A percentile compares a stretch with the other conserved stretches of the same genome.
Evolutionary conservation across 2,113 vertebrate species (phyloP).

Genomic region (Copsychus sechellarum): DNA sequence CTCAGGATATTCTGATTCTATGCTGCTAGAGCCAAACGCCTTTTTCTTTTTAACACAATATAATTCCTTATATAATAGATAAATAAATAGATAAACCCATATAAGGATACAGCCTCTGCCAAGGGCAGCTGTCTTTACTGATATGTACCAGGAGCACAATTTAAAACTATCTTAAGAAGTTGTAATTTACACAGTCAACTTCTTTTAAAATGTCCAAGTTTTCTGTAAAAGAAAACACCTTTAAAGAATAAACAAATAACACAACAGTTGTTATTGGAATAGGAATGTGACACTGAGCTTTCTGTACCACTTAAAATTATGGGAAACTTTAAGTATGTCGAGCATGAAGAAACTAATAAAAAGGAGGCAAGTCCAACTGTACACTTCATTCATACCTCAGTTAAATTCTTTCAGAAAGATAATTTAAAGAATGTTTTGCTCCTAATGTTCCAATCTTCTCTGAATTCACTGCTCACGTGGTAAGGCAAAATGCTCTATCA

Average conservation of each 20-base stretch:
- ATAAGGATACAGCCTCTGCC: not conserved
- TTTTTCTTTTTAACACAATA: not conserved
- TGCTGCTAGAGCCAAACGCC: not conserved
- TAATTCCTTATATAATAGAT: not conserved
- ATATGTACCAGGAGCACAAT: not conserved
- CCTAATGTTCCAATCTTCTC: not conserved
- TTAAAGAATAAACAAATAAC: not conserved
- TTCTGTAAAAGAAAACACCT: not conserved
- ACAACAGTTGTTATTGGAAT: not conserved
- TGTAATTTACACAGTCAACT: not conserved
- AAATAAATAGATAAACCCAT: not conserved
- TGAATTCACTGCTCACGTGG: not conserved
- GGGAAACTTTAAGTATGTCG: not conserved
- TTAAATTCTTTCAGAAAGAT: not conserved
- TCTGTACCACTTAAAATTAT: not conserved
- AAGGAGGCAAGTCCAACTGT: not conserved
- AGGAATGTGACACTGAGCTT: not conserved
- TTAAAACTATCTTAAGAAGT: not conserved
- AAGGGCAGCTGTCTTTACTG: not conserved
- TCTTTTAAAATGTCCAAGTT: not conserved
- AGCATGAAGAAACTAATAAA: not conserved
- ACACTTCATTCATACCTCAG: not conserved
- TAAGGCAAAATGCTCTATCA: not conserved
- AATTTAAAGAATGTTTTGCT: not conserved
- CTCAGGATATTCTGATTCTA: not conserved